Percentiles rank a stretch among this genome's conserved stretches.
Conservation (phyloP, 2,888 invertebrate species). For the Dolomedes plantarius region DNA sequence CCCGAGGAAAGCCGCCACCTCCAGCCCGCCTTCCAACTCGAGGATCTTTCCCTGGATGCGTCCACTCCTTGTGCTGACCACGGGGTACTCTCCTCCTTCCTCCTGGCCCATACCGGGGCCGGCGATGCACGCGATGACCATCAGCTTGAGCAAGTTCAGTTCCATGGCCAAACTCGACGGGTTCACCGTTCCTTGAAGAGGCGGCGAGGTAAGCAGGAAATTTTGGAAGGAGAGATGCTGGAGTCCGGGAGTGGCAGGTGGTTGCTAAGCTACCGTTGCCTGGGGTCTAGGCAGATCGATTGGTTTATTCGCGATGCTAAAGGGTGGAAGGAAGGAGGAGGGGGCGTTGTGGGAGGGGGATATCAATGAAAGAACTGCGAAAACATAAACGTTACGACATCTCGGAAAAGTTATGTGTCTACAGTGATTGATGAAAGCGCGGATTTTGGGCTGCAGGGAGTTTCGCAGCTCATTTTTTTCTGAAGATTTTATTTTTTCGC, state of each 20-base stretch:
- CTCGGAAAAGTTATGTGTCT: too few species aligned
- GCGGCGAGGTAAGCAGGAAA: neutral
- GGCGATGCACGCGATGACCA: neutral
- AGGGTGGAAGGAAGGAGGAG: neutral
- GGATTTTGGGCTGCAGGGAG: too few species aligned
- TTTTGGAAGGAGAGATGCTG: neutral
- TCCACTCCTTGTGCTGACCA: conserved; percentile 28
- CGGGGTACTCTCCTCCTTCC: conserved; percentile 15
- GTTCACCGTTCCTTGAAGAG: neutral
- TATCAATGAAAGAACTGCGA: too few species aligned
- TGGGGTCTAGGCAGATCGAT: conserved; percentile 48
- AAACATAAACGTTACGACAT: too few species aligned
- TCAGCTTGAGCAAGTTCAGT: neutral
- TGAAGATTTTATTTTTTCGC: too few species aligned
- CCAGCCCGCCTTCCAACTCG: conserved; percentile 44
- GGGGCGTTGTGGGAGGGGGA: neutral
- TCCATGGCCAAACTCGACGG: neutral
- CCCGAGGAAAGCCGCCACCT: conserved; percentile 69
- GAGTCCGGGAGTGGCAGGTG: conserved; percentile 11
- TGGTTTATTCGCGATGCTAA: neutral
- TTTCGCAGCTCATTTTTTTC: too few species aligned
- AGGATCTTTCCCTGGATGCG: conserved; percentile 45
- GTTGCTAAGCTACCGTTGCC: conserved; percentile 63
- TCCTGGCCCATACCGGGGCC: neutral
- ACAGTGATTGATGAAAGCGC: too few species aligned